A percentile compares a stretch with the other conserved stretches of the same genome.
phyloP scores from a whole-genome alignment of 2,888 invertebrate genomes.

The Nomada flava region DNA sequence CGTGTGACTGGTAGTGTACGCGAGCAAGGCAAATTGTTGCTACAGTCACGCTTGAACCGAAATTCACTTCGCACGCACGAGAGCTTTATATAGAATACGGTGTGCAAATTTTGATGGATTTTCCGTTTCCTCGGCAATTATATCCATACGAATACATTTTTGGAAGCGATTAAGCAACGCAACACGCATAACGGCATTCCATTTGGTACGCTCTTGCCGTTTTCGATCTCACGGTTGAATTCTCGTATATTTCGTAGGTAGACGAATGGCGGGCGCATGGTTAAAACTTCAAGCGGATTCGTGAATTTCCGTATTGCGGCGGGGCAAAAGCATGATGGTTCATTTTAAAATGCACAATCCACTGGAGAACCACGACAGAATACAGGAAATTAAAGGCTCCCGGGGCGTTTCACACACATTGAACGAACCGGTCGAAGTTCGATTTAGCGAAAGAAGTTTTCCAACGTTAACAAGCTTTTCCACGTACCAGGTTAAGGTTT shows the following conservation, averaged over 20 bases:
- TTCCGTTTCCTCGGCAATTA: no score
- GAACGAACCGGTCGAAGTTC: not conserved
- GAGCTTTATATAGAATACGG: no score
- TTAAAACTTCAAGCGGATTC: conserved; percentile 7
- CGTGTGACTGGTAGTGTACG: no score
- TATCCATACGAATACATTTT: no score
- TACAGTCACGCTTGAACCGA: no score
- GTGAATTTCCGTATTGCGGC: conserved; percentile 4
- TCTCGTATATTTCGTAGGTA: not conserved
- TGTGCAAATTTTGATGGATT: no score
- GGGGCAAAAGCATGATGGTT: not conserved
- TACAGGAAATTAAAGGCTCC: conserved; percentile 14
- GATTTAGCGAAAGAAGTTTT: conserved; percentile 15
- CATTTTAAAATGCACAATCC: conserved; percentile 13
- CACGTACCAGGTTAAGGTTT: not conserved
- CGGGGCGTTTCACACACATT: not conserved
- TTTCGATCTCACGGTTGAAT: not conserved
- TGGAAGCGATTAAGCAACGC: no score
- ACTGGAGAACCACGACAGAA: conserved; percentile 17
- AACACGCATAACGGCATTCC: no score
- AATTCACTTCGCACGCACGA: no score
- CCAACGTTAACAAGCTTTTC: conserved; percentile 21
- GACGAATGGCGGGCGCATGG: not conserved
- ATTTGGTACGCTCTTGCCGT: no score
- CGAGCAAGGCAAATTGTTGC: no score